Percentiles rank a stretch among this genome's conserved stretches.
phyloP scores from a whole-genome alignment of 2,888 invertebrate species.

The Chymomyza amoena region DNA sequence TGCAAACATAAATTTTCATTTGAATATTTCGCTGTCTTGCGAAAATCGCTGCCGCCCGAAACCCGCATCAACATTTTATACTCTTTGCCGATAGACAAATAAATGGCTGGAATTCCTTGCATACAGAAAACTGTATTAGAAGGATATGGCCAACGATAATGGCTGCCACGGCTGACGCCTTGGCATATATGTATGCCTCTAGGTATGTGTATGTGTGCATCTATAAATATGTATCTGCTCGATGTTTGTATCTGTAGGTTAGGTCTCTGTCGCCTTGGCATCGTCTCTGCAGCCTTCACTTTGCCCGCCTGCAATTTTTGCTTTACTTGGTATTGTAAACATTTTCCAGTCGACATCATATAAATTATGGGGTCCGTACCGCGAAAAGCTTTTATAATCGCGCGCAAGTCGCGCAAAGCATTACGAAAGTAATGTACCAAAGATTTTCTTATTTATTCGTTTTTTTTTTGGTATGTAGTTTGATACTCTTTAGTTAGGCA shows the following conservation, averaged over 20 bases:
- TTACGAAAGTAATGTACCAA: conserved; percentile 74
- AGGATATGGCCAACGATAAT: conserved; percentile 42
- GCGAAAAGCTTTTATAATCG: conserved; percentile 78
- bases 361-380: conserved; percentile 77
- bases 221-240: not conserved
- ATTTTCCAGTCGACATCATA: conserved; percentile 74
- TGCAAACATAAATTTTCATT: conserved; percentile 78
- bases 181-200: not conserved
- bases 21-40: conserved; percentile 73
- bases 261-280: not conserved
- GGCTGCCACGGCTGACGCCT: conserved; percentile 20
- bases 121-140: not conserved
- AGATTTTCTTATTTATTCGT: conserved; percentile 1
- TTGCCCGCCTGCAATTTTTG: conserved; percentile 47
- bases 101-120: conserved; percentile 44
- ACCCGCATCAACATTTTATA: conserved; percentile 23
- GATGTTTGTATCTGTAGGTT: not conserved
- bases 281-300: not conserved
- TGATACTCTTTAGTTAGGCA: conserved; percentile 37
- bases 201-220: not conserved
- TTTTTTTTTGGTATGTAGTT: conserved; percentile 22
- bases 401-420: conserved; percentile 75
- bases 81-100: conserved; percentile 57
- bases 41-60: conserved; percentile 52
- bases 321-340: conserved; percentile 64